Percentiles rank a stretch among this genome's conserved stretches.
phyloP scores from a whole-genome alignment of 2,888 invertebrate genomes.

The Himalopsyche japonica region DNA sequence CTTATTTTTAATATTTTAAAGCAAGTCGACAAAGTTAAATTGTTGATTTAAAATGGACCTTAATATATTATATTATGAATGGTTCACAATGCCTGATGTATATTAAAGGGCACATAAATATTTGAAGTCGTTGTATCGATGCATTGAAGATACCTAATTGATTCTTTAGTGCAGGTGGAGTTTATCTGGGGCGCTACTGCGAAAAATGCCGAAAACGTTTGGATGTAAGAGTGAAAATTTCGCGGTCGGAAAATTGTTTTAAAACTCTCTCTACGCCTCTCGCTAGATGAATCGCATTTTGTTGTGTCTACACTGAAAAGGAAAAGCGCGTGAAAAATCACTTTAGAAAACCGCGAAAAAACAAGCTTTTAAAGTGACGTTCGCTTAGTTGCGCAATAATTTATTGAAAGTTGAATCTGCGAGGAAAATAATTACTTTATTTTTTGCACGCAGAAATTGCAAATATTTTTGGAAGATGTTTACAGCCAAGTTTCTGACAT shows the following conservation, averaged over 20 bases:
- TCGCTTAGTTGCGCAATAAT: neutral
- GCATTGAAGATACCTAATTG: neutral
- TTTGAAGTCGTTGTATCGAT: no score
- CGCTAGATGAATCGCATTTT: neutral
- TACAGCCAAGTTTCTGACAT: no score
- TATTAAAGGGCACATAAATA: no score
- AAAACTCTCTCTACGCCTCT: neutral
- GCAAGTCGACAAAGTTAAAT: no score
- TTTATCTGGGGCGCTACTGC: neutral
- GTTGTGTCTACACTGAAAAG: neutral
- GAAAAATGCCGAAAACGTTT: neutral
- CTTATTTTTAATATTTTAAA: no score
- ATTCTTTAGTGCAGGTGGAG: neutral
- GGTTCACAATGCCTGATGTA: no score
- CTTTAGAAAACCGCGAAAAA: neutral
- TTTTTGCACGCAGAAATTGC: neutral
- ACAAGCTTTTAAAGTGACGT: neutral
- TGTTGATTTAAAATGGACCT: no score
- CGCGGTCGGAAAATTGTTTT: constrained; percentile 20
- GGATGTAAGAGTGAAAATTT: neutral
- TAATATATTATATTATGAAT: no score
- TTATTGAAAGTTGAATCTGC: neutral
- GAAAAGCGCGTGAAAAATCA: neutral
- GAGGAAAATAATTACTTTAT: neutral
- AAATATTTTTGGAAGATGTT: neutral